phyloP scores from a whole-genome alignment of 2,888 invertebrate species.

The Metellina segmentata region DNA sequence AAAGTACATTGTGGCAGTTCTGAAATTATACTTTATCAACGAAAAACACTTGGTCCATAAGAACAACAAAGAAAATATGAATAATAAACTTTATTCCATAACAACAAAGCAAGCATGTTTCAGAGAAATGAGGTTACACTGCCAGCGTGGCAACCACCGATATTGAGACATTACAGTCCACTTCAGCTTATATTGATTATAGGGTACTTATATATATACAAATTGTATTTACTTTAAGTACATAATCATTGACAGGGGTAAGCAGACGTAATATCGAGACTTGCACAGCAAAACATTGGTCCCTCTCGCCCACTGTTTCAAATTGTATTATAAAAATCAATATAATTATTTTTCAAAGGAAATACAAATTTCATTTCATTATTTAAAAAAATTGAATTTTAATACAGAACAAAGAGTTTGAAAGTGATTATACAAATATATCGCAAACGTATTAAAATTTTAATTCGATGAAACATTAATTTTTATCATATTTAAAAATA shows the following conservation, averaged over 20 bases:
- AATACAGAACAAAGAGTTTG: background rate
- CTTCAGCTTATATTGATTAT: conserved; percentile 41
- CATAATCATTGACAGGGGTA: conserved; percentile 54
- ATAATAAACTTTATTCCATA: conserved; percentile 76
- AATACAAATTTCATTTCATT: no score
- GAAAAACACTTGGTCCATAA: background rate
- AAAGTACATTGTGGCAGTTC: background rate
- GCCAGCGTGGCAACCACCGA: conserved; percentile 74
- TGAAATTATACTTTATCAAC: background rate
- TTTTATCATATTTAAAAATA: background rate
- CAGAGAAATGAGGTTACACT: conserved; percentile 72
- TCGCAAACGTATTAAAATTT: background rate
- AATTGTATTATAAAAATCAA: background rate
- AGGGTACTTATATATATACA: conserved; percentile 57
- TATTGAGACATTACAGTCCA: conserved; percentile 42
- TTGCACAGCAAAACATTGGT: conserved; percentile 70
- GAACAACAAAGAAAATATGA: conserved; percentile 27
- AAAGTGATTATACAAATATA: background rate
- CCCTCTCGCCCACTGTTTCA: conserved; percentile 54
- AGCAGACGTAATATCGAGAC: conserved; percentile 35
- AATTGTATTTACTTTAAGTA: conserved; percentile 38
- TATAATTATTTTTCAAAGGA: background rate
- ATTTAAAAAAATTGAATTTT: no score
- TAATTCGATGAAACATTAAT: no score
- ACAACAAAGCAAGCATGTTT: conserved; percentile 75